These are phyloP conservation scores for Aspiorhynchus laticeps DNA, from an alignment of 2,113 vertebrate species.

Conservation along the genomic window DNA sequence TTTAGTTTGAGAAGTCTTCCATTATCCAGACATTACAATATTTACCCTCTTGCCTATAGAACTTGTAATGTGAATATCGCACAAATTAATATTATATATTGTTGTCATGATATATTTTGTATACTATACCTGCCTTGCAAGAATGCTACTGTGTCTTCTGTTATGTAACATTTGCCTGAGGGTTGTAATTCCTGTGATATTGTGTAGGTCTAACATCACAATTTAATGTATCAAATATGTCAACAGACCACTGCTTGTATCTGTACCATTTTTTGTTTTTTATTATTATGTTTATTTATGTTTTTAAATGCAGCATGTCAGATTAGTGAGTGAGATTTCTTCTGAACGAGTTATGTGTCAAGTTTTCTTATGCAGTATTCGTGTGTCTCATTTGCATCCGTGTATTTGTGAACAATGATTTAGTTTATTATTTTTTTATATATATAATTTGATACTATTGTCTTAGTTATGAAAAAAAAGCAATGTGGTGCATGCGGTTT, in stretches of 20 bases:
- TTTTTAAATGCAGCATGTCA: conserved; percentile 31
- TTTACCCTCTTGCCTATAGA: neutral
- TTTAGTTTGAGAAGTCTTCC: conserved; percentile 48
- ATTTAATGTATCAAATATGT: neutral
- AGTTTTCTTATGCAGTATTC: conserved; percentile 29
- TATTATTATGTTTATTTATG: conserved; percentile 11
- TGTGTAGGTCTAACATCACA: neutral
- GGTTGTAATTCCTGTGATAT: conserved; percentile 9
- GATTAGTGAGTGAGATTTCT: neutral
- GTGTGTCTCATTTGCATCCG: neutral
- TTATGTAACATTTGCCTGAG: conserved; percentile 10
- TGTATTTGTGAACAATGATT: conserved; percentile 3
- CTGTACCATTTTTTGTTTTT: neutral
- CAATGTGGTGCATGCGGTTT: conserved; percentile 29
- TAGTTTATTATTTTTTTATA: neutral
- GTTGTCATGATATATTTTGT: conserved; percentile 22
- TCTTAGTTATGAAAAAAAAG: neutral
- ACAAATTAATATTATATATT: conserved; percentile 29
- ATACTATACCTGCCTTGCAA: conserved; percentile 4
- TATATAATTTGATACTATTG: neutral
- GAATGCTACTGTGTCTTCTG: conserved; percentile 6
- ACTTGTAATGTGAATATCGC: conserved; percentile 39
- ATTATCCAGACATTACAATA: conserved; percentile 14
- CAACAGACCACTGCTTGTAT: conserved; percentile 1
- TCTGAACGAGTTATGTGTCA: neutral